Evolutionary conservation across 2,888 invertebrate genomes (phyloP).

Genomic region (Drosophila dives): DNA sequence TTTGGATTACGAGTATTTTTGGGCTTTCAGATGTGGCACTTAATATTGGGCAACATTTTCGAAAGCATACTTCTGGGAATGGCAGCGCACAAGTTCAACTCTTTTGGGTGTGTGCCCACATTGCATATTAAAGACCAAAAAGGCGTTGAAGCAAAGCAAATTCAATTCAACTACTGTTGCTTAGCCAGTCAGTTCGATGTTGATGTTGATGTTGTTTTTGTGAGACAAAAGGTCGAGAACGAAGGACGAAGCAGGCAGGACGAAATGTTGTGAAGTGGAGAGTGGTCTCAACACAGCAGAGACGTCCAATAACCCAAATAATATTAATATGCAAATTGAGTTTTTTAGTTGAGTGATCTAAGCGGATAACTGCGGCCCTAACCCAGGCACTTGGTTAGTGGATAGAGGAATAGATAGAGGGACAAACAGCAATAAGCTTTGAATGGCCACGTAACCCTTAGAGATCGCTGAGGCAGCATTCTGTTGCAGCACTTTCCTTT

Average conservation of each 20-base stretch:
- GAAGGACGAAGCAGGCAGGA: background rate
- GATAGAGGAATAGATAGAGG: background rate
- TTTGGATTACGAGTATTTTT: constrained; percentile 19
- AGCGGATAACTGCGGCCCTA: constrained; percentile 75
- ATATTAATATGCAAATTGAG: constrained; percentile 85
- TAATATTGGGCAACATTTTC: constrained; percentile 38
- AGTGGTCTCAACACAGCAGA: constrained; percentile 12
- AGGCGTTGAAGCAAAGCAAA: constrained; percentile 78
- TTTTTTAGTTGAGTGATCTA: constrained; percentile 84
- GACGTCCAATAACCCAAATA: constrained; percentile 68
- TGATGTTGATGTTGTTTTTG: constrained; percentile 41
- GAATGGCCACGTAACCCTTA: constrained; percentile 48
- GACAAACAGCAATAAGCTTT: constrained; percentile 31
- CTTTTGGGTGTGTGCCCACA: constrained; percentile 4
- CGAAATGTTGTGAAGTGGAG: constrained; percentile 33
- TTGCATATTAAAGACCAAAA: constrained; percentile 71
- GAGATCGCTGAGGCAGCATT: constrained; percentile 45
- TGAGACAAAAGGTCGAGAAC: constrained; percentile 64
- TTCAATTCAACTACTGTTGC: constrained; percentile 80
- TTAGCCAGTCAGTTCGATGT: constrained; percentile 39
- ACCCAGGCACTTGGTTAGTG: constrained; percentile 9
- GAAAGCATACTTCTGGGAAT: constrained; percentile 23
- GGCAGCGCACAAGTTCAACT: constrained; percentile 13
- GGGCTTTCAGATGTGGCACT: constrained; percentile 21
- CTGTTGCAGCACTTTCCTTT: constrained; percentile 58